phyloP scores from a whole-genome alignment of 2,797 vertebrate genomes.

The Spheniscus humboldti region DNA sequence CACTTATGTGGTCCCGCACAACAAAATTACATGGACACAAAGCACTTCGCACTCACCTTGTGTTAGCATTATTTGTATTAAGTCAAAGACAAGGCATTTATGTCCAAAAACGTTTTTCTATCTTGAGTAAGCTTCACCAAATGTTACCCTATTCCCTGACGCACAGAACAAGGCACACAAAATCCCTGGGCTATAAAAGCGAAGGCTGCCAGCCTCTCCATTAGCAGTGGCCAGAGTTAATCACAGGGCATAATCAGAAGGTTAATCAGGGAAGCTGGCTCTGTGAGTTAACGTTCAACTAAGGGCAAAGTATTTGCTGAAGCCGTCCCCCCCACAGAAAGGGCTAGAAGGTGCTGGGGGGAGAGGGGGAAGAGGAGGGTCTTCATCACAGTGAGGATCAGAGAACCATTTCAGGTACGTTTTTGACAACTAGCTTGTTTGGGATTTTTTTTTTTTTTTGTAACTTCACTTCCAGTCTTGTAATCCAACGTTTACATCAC shows the following conservation, averaged over 20 bases:
- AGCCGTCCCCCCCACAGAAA: neutral
- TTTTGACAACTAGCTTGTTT: neutral
- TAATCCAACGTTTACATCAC: fast-evolving
- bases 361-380: neutral
- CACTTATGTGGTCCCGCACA: fast-evolving
- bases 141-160: fast-evolving
- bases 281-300: slow-evolving; percentile 29
- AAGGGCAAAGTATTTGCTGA: neutral
- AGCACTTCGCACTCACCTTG: neutral
- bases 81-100: neutral
- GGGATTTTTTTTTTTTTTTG: too few species aligned
- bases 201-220: neutral
- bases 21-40: neutral
- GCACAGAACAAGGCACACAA: neutral
- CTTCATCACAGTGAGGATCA: neutral
- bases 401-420: fast-evolving
- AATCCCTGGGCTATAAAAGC: fast-evolving
- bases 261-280: neutral
- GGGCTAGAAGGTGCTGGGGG: neutral
- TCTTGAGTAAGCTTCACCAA: neutral
- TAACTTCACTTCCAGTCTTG: neutral
- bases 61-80: neutral
- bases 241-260: neutral
- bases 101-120: fast-evolving
- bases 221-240: neutral